A percentile compares a stretch with the other conserved stretches of the same genome.
Conservation (phyloP, 2,888 invertebrate species). For the Arctia plantaginis region DNA sequence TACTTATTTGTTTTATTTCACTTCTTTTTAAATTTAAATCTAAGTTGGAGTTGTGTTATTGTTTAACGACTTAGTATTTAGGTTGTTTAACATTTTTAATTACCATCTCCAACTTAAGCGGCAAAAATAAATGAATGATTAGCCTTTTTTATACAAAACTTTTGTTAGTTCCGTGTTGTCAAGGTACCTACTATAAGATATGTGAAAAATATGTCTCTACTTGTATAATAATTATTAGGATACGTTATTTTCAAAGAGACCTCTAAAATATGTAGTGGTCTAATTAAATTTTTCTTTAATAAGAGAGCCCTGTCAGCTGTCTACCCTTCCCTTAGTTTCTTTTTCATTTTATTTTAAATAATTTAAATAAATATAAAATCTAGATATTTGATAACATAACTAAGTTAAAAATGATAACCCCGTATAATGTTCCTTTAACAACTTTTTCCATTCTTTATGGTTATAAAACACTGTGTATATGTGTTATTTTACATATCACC, state of each 20-base stretch:
- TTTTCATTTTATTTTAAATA: too few species aligned
- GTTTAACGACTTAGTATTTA: conserved; percentile 8
- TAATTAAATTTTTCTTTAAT: too few species aligned
- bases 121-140: neutral
- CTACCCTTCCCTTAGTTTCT: too few species aligned
- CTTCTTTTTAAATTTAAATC: conserved; percentile 12
- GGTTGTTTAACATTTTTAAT: neutral
- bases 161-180: neutral
- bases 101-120: conserved; percentile 1
- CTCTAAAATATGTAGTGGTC: neutral
- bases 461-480: neutral
- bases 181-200: neutral
- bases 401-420: neutral
- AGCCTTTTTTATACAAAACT: neutral
- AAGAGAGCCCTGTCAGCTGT: too few species aligned
- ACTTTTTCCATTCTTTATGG: neutral
- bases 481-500: neutral
- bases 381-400: neutral
- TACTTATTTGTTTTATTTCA: conserved; percentile 8
- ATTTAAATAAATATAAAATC: too few species aligned
- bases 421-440: too few species aligned
- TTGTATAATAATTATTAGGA: neutral
- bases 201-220: neutral
- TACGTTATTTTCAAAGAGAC: neutral
- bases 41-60: conserved; percentile 4